Evolutionary conservation across 2,113 vertebrate species (phyloP).

Genomic region (Proterorhinus semilunaris): DNA sequence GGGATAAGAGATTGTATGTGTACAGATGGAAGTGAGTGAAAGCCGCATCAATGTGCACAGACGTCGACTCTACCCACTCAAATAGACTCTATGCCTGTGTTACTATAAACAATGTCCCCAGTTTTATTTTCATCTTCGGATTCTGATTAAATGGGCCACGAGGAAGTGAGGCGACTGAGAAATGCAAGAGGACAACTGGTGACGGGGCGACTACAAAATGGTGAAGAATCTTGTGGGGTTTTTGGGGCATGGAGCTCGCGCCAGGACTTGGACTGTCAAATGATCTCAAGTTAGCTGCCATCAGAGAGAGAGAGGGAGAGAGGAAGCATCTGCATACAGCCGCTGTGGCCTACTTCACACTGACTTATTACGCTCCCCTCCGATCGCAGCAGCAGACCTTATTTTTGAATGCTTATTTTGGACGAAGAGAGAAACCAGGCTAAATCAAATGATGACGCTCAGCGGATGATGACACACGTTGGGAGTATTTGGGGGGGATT

Average conservation of each 20-base stretch:
- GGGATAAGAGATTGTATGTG: too few relatives aligned
- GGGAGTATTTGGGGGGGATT: too few relatives aligned
- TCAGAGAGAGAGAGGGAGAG: slow-evolving; percentile 1
- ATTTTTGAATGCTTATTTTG: slow-evolving; percentile 46
- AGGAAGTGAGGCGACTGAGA: slow-evolving; percentile 13
- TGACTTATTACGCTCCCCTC: slow-evolving; percentile 52
- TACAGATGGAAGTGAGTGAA: too few relatives aligned
- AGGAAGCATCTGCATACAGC: slow-evolving; percentile 52
- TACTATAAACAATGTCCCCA: neutral
- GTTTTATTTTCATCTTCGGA: slow-evolving; percentile 4
- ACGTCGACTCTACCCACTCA: too few relatives aligned
- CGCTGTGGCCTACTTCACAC: slow-evolving; percentile 71
- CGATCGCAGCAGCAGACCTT: slow-evolving; percentile 36
- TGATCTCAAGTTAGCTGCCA: slow-evolving; percentile 39
- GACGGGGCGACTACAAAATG: slow-evolving; percentile 32
- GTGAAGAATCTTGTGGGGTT: slow-evolving; percentile 24
- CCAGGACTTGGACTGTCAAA: slow-evolving; percentile 31
- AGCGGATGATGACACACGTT: neutral
- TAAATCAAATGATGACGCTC: slow-evolving; percentile 1
- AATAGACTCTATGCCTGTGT: neutral
- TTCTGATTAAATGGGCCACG: slow-evolving; percentile 41
- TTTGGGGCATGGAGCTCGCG: slow-evolving; percentile 41
- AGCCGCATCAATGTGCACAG: too few relatives aligned
- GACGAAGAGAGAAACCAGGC: slow-evolving; percentile 13
- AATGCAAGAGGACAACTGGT: slow-evolving; percentile 38